Percentiles rank a stretch among this genome's conserved stretches.
Conservation (phyloP, 2,797 vertebrate species). For the Harpagifer antarcticus region DNA sequence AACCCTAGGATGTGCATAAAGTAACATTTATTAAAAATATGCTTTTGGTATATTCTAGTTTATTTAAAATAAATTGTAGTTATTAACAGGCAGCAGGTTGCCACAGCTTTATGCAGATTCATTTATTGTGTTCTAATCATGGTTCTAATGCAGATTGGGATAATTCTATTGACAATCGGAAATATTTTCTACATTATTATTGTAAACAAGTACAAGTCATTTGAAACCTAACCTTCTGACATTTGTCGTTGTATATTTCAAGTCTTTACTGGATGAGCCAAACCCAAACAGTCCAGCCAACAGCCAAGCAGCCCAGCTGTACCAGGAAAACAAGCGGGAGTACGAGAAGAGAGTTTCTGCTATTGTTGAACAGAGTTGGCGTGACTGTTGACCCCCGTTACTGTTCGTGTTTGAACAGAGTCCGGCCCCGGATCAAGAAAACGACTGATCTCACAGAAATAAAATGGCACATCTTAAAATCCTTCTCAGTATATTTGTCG, state of each 20-base stretch:
- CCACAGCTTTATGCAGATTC: no score
- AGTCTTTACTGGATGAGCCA: slow-evolving; percentile 99
- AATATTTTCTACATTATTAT: background rate
- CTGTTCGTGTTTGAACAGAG: slow-evolving; percentile 87
- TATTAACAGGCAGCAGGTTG: no score
- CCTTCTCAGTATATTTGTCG: slow-evolving; percentile 88
- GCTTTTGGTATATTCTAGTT: no score
- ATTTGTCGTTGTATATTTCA: slow-evolving; percentile 57
- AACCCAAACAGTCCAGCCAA: slow-evolving; percentile 99
- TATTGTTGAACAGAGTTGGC: slow-evolving; percentile 99
- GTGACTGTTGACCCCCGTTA: slow-evolving; percentile 95
- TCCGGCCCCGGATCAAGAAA: slow-evolving; percentile 80
- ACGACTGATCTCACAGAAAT: slow-evolving; percentile 68
- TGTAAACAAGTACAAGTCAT: slow-evolving; percentile 7
- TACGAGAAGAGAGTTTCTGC: slow-evolving; percentile 99
- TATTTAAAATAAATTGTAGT: no score
- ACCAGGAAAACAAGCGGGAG: slow-evolving; percentile 99
- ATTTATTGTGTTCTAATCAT: no score
- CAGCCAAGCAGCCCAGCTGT: slow-evolving; percentile 98
- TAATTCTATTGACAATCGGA: background rate
- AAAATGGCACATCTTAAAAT: slow-evolving; percentile 74
- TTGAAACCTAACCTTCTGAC: slow-evolving; percentile 26
- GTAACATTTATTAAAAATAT: no score
- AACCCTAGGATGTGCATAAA: no score
- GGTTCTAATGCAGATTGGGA: background rate